Conservation (phyloP, 2,113 vertebrate genomes). For the Falcunculus frontatus region DNA sequence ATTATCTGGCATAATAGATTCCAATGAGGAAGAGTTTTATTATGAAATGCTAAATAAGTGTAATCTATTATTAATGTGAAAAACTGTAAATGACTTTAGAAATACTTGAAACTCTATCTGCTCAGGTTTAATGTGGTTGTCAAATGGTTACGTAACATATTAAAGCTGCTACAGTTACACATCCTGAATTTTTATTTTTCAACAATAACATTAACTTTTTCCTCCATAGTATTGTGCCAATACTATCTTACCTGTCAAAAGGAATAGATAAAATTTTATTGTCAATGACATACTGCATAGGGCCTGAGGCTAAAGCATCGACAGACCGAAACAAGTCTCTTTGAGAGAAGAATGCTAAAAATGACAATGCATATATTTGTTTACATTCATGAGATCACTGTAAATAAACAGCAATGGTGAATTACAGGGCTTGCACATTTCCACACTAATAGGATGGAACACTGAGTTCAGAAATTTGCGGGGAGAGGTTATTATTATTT, state of each 20-base stretch:
- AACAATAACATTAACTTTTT: neutral
- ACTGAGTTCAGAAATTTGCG: neutral
- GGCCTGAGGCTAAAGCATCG: neutral
- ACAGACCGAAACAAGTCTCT: neutral
- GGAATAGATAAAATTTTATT: neutral
- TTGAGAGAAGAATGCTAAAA: neutral
- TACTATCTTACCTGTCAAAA: neutral
- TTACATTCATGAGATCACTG: neutral
- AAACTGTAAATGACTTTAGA: neutral
- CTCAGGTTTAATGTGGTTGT: neutral
- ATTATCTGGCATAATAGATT: neutral
- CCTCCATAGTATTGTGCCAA: neutral
- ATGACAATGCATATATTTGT: neutral
- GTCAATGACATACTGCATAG: neutral
- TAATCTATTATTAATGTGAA: neutral
- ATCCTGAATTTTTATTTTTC: neutral
- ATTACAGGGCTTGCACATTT: neutral
- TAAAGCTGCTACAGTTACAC: neutral
- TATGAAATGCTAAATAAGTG: neutral
- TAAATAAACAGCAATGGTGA: neutral
- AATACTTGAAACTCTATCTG: neutral
- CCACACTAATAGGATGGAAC: neutral
- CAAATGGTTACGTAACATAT: neutral
- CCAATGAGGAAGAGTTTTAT: neutral
- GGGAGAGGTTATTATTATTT: neutral